Percentiles rank a stretch among this genome's conserved stretches.
Evolutionary conservation across 2,888 invertebrate genomes (phyloP).

Genomic region (Diaphora mendica): DNA sequence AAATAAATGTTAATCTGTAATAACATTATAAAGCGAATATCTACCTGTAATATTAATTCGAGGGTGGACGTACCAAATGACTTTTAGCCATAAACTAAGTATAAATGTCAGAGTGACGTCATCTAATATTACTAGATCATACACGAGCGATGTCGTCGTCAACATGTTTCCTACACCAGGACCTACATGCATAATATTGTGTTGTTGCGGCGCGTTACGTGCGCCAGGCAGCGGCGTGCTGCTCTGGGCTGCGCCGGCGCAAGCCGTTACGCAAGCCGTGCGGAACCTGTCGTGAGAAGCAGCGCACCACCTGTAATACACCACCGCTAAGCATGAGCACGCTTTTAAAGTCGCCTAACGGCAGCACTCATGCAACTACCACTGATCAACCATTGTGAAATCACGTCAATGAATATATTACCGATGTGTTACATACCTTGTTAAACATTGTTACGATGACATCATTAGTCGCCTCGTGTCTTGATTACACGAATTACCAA

Average conservation of each 20-base stretch:
- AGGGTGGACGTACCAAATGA: not conserved
- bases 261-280: conserved; percentile 77
- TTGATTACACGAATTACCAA: not conserved
- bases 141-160: conserved; percentile 31
- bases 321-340: conserved; percentile 56
- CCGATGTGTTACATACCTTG: conserved; percentile 25
- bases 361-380: conserved; percentile 52
- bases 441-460: conserved; percentile 18
- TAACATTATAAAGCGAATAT: not conserved
- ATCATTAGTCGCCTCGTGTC: conserved; percentile 9
- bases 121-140: conserved; percentile 7
- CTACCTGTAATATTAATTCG: not conserved
- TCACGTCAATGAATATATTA: conserved; percentile 47
- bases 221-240: conserved; percentile 35
- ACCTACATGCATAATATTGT: conserved; percentile 81
- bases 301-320: conserved; percentile 74
- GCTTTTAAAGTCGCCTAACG: conserved; percentile 62
- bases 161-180: too few species aligned
- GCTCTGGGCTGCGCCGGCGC: conserved; percentile 55
- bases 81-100: not conserved
- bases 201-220: conserved; percentile 81
- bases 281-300: conserved; percentile 80
- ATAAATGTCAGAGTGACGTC: not conserved
- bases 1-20: not conserved
- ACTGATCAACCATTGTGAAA: conserved; percentile 51